Base-by-base conservation (phyloP, 2,888 invertebrate genomes). In the Chrysodeixis includens region DNA sequence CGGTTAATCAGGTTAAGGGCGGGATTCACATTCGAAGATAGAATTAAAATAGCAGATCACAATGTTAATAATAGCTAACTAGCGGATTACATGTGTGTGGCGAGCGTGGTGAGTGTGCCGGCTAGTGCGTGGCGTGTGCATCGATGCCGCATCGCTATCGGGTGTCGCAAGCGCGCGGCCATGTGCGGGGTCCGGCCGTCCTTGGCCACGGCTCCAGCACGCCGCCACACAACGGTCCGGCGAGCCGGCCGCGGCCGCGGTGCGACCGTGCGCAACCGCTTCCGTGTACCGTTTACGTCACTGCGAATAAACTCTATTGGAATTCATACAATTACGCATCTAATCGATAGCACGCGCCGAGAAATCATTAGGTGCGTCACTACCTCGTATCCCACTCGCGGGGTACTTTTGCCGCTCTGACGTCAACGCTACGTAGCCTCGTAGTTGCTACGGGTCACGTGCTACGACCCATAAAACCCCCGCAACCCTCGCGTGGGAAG, bases 181-280 rank as follows among this genome's bases (percentile, higher is more conserved):
- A 78, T 83, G 87, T 82, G 83, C 85, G 85, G 84, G 87, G 84
- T 83, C 86, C 80, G 76, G 62, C 76, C 76, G 93, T 90, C 93
- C 92, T 92, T 92, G 93, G 90, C 88, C 90, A 81, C 84, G 83
- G 84, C 66, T 60, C 60, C 82, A 69, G 59, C 72, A 63, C 73
- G 70, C 70, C 73, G 69, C 70, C 72, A 79, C 74, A 76, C 81
- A 82, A 78, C 85, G 84, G 83, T 78, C 83, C 81, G 74, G 71
- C 76, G 77, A 76, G 71, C 77, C 80, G 75, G 71, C 74, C 76
- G 82, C 80, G 75, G 71, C 74, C 76, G 82, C 78, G 79, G 84
- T 78, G 79, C 89, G 90, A 82, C 89, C 87, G 86, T 86, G 91
- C 92, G 92, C 90, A 88, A 88, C 90, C 81, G 82, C 90, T 93